Base-by-base conservation (phyloP, 2,113 vertebrate genomes). In the Eidolon helvum region DNA sequence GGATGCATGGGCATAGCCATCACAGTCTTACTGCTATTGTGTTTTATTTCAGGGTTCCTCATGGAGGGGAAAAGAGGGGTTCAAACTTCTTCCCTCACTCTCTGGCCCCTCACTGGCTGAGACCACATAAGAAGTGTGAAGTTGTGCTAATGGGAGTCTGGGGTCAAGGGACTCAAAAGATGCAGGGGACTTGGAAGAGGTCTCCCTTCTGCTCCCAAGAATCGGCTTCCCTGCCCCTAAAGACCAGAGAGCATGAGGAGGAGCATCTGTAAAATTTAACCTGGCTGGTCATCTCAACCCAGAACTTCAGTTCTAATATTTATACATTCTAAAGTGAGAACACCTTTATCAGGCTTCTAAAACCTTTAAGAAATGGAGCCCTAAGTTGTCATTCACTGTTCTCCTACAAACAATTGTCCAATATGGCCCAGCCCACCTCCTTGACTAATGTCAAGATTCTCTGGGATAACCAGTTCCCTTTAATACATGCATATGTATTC, bases 361-460 rank as follows among this genome's bases (percentile, higher is more conserved):
- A 79, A 9, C 53, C 59, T 57, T 45, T 50, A 11, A 21, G 12
- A 91, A 86, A 35, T 15, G 7, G 40, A 59, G 35, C 61, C 84
- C n/a, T 45, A n/a, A 65, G 22, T 16, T 59, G 63, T 33, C 53
- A 22, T 2, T 22, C 18, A 57, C n/a, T 35, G 65, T 10, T 80
- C 80, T 87, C 38, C 61, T 57, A 10, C n/a, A 28, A 69, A 26
- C 26, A 15, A 28, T 33, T 11, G 12, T 79, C 55, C 79, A 68
- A 0, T 5, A 48, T 22, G 33, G 4, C 48, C 59, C 45, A 48
- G n/a, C 15, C 0, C 0, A 9, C 19, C 35, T 26, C 35, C 10
- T 40, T 40, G 2, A 12, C 33, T 14, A 57, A 48, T 14, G 38
- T 7, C 33, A 45, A 74, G 33, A 7, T 14, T 59, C 7, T 35